Conservation (phyloP, 2,888 invertebrate genomes). For the Limnephilus auricula region DNA sequence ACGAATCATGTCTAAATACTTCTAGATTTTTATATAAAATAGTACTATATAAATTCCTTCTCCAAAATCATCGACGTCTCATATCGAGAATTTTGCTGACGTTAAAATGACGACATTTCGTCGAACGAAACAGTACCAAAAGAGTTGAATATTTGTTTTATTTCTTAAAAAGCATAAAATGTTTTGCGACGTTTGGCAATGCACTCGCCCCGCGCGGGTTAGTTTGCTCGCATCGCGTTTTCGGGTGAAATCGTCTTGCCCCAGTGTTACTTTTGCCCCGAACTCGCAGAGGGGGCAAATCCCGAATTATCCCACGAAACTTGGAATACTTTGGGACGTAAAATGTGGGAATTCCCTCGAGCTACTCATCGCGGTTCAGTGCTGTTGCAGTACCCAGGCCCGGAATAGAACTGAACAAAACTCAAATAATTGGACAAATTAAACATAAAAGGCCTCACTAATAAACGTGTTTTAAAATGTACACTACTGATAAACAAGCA, state of each 20-base stretch:
- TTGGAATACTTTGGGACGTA: slow-evolving; percentile 1
- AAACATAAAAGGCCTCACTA: neutral
- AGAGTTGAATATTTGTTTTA: neutral
- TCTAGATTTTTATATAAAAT: too few species aligned
- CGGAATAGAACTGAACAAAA: neutral
- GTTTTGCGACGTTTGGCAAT: neutral
- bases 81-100: neutral
- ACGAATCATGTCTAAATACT: neutral
- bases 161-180: neutral
- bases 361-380: neutral
- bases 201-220: neutral
- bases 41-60: neutral
- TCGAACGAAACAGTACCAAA: neutral
- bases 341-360: slow-evolving; percentile 20
- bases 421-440: neutral
- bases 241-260: slow-evolving; percentile 17
- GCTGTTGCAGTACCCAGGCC: neutral
- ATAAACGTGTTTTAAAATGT: neutral
- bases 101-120: neutral
- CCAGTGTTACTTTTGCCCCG: neutral
- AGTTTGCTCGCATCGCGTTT: neutral
- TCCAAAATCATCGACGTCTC: neutral
- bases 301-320: slow-evolving; percentile 23
- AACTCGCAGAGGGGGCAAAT: slow-evolving; percentile 13
- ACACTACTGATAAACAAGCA: too few species aligned